Evolutionary conservation across 2,888 invertebrate genomes (phyloP), one percentile per base, ranked within the genome.

Genomic region (Adela reaumurella): DNA sequence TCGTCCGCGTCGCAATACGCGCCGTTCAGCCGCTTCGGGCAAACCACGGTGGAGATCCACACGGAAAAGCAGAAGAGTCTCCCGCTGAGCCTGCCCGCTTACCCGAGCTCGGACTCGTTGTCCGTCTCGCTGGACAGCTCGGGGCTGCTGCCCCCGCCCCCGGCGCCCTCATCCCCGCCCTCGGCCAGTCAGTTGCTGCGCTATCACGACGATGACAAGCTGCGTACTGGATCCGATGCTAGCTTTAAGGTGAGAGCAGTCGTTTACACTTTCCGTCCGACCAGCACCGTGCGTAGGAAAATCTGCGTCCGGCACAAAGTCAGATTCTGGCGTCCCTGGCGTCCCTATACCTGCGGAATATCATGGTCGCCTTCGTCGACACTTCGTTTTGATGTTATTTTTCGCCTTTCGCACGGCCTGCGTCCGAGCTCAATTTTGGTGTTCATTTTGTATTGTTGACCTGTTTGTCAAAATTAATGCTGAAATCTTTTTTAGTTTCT

Each of bases 181-280:
- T 56, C 66, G 43, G 72, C 68, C 51, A 64, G 67, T 53, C n/a
- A 14, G 19, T 17, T 18, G 18, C 51, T 72, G 16, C 56, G 74
- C 17, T 72, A 73, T 53, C 47, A 45, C 43, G 76, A 77, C 4
- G 76, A 74, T 1, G 74, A 77, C 49, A 74, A 76, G 49, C 62
- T 68, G 51, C 78, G 90, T 54, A 89, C 89, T 56, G 90, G 90
- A 43, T 90, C 89, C 57, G 90, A 90, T 69, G 89, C 90, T 64
- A 90, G 90, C 76, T 90, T 90, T 74, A 90, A 90, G 85, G 89
- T 90, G 65, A 67, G 55, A 56, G 8, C 24, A 24, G 24, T 24
- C 24, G 4, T 24, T 24, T 24, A n/a, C n/a, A n/a, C n/a, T n/a
- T n/a, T n/a, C n/a, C n/a, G n/a, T n/a, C n/a, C n/a, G n/a, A n/a